Evolutionary conservation across 2,797 vertebrate genomes (phyloP), one percentile per base, ranked within the genome.

Genomic region (Melanogrammus aeglefinus): DNA sequence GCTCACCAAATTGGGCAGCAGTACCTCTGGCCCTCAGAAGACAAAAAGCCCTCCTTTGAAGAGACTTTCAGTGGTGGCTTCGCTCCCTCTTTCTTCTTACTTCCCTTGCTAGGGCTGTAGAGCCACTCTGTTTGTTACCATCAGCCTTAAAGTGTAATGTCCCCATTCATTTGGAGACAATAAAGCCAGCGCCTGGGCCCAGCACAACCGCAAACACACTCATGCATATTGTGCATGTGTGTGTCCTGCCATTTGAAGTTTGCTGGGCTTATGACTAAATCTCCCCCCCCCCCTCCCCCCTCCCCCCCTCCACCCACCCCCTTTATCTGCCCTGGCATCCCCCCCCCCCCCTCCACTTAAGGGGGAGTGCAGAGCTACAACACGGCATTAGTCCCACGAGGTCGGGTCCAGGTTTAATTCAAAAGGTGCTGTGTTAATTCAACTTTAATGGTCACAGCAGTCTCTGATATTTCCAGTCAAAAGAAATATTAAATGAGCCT

Each of bases 381-480:
- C 93, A 91, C 91, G 91, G 95, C 94, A 94, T 92, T 87, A 86
- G 90, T 93, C 95, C 85, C 95, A 84, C 87, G 94, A 94, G 95
- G 96, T 95, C 94, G 92, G 93, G 78, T 84, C 90, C 90, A 93
- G 94, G 94, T 94, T 95, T 97, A 94, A 97, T 96, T 97, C 96
- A 95, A 95, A 47, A 96, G 93, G 89, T 92, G 91, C 93, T 85
- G 85, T 88, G 90, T 89, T 93, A 92, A 92, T 94, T 94, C 94
- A 88, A 92, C 93, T 95, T 96, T 97, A 96, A 96, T 96, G 95
- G 94, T 88, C 76, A 83, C 89, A 84, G 88, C 81, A 85, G 92
- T 90, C 92, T 96, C 93, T 94, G 94, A 96, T 95, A 96, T 95
- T 95, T 95, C 92, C 91, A 88, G 92, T 96, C 95, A 95, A 94